Percentiles rank a stretch among this genome's conserved stretches.
These are phyloP conservation scores for Drosophila pectinifera DNA, from an alignment of 1,140 invertebrate species.

Conservation along the genomic window DNA sequence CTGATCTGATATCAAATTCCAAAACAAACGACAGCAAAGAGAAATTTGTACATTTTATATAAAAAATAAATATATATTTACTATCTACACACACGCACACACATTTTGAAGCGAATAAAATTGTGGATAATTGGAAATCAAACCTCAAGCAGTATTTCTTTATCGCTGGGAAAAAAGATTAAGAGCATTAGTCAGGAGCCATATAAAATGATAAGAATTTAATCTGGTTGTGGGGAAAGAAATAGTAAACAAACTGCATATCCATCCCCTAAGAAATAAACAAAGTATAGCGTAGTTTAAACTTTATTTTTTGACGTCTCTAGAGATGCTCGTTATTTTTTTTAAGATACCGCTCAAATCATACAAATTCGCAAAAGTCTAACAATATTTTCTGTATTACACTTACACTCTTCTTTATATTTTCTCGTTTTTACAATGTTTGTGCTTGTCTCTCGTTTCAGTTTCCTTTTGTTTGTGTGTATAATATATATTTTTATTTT, in stretches of 20 bases:
- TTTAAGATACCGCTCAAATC: conserved; percentile 31
- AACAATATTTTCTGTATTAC: conserved; percentile 38
- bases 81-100: conserved; percentile 42
- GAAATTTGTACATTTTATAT: conserved; percentile 77
- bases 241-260: not conserved
- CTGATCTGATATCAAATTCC: conserved; percentile 42
- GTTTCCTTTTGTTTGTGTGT: conserved; percentile 7
- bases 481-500: conserved; percentile 33
- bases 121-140: conserved; percentile 80
- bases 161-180: not conserved
- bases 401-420: conserved; percentile 3
- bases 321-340: conserved; percentile 2
- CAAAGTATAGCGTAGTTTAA: conserved; percentile 26
- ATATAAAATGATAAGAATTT: not conserved
- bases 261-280: not conserved
- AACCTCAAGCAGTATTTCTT: conserved; percentile 4
- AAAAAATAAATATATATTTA: conserved; percentile 28
- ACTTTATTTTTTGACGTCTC: conserved; percentile 37
- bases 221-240: not conserved
- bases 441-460: conserved; percentile 31
- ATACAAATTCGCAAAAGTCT: conserved; percentile 48
- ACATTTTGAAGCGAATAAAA: conserved; percentile 80
- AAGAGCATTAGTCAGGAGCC: not conserved
- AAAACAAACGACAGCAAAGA: conserved; percentile 46
- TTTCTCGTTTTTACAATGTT: conserved; percentile 28